These are phyloP conservation scores for Trimorus sp. DNA, from an alignment of 2,888 invertebrate genomes.

Conservation along the genomic window DNA sequence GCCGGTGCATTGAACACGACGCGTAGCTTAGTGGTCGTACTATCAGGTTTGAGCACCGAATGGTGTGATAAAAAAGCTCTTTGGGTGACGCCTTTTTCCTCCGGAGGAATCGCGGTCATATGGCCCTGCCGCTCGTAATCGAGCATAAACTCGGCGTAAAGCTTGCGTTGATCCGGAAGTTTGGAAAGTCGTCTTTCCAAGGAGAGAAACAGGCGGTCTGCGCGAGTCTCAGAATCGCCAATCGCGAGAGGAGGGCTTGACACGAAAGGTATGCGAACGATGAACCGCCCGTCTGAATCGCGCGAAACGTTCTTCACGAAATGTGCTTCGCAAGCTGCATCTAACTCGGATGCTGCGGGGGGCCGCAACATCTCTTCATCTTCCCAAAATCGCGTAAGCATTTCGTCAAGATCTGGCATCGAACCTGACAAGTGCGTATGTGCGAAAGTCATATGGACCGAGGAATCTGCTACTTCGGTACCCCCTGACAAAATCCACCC, in stretches of 20 bases:
- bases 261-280: neutral
- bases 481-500: no score
- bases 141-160: neutral
- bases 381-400: neutral
- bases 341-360: neutral
- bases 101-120: neutral
- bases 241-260: neutral
- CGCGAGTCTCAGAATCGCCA: neutral
- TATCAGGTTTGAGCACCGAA: neutral
- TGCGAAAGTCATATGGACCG: no score
- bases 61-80: constrained; percentile 3
- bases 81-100: neutral
- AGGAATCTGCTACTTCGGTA: no score
- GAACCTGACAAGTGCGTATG: neutral
- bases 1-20: constrained; percentile 40
- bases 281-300: neutral
- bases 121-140: neutral
- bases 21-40: constrained; percentile 9
- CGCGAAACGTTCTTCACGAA: neutral
- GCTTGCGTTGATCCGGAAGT: neutral
- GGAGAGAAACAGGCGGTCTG: neutral
- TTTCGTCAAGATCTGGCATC: neutral
- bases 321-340: neutral
- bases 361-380: neutral
- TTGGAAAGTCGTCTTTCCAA: neutral